These are phyloP conservation scores for Vandiemenella viatica DNA, from an alignment of 2,888 invertebrate species.

Conservation along the genomic window DNA sequence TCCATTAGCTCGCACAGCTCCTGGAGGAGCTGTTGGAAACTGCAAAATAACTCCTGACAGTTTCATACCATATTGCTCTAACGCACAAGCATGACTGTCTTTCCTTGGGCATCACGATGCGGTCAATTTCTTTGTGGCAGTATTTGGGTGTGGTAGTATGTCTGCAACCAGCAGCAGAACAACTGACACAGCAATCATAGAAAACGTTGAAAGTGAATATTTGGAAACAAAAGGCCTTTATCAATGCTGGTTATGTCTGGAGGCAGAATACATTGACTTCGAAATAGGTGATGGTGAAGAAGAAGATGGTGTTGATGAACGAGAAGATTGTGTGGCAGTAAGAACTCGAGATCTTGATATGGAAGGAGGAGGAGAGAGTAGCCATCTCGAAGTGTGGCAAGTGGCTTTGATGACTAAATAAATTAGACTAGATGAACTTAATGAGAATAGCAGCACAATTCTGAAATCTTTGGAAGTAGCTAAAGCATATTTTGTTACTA, in stretches of 20 bases:
- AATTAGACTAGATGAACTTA: no score
- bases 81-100: conserved; percentile 96
- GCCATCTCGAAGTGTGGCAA: conserved; percentile 92
- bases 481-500: no score
- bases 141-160: no score
- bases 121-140: conserved; percentile 96
- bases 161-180: no score
- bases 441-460: no score
- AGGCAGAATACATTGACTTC: no score
- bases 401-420: conserved; percentile 31
- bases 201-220: no score
- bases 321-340: neutral
- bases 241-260: no score
- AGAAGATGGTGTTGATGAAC: conserved; percentile 42
- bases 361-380: conserved; percentile 45
- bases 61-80: conserved; percentile 81
- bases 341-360: conserved; percentile 12
- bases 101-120: conserved; percentile 98
- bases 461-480: no score
- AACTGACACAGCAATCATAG: no score
- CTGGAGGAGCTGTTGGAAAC: conserved; percentile 40
- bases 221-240: no score
- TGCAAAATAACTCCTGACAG: conserved; percentile 37
- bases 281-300: conserved; percentile 74
- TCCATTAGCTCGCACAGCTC: conserved; percentile 17